Evolutionary conservation across 2,888 invertebrate genomes (phyloP).

Genomic region (Euplagia quadripunctaria): DNA sequence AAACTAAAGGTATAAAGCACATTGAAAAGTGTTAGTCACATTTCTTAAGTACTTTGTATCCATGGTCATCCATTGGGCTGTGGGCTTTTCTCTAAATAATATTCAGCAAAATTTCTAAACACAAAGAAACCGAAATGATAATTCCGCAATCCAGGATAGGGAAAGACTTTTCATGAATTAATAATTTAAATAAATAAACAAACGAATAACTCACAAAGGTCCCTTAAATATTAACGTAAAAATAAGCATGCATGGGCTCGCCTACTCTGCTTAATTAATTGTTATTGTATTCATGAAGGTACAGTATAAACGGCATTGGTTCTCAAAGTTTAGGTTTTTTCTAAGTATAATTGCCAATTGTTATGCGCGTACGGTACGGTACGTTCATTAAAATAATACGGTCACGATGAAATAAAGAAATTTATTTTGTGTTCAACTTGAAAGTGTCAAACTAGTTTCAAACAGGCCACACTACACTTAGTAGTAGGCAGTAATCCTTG

Average conservation of each 20-base stretch:
- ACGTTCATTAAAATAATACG: too few species aligned
- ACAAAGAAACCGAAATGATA: background rate
- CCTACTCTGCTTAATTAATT: slow-evolving; percentile 44
- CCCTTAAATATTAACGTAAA: slow-evolving; percentile 38
- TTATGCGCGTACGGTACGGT: background rate
- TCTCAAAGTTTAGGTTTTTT: slow-evolving; percentile 9
- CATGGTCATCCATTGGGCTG: background rate
- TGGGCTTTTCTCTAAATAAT: background rate
- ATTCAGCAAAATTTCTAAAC: background rate
- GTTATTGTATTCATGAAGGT: slow-evolving; percentile 45
- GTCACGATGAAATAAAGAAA: background rate
- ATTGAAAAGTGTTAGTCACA: background rate
- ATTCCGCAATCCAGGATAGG: background rate
- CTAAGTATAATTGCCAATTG: background rate
- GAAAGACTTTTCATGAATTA: slow-evolving; percentile 12
- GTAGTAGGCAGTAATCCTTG: too few species aligned
- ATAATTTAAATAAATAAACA: slow-evolving; percentile 21
- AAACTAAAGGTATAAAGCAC: background rate
- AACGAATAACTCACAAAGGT: slow-evolving; percentile 12
- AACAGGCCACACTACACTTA: background rate
- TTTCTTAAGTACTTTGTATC: background rate
- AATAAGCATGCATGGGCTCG: slow-evolving; percentile 29
- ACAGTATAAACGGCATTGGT: slow-evolving; percentile 21
- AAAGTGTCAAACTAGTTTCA: background rate
- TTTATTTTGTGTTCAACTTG: background rate